These are phyloP conservation scores for Neosilurus mollespiculum DNA, from an alignment of 2,797 vertebrate species.

Conservation along the genomic window DNA sequence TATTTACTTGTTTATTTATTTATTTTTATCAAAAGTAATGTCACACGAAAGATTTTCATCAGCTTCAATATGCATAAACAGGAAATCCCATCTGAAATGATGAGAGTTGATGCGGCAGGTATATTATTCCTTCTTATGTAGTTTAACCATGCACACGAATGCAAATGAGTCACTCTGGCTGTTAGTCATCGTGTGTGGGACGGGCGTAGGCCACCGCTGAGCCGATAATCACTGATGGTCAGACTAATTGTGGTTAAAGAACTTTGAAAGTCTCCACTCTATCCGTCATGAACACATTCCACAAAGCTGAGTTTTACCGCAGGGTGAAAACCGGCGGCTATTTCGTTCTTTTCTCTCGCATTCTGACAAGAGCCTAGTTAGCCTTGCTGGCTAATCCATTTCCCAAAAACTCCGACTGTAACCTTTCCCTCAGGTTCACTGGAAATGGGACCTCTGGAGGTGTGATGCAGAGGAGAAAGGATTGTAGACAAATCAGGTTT, in stretches of 20 bases:
- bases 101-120: not conserved
- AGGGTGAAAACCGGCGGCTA: conserved; percentile 26
- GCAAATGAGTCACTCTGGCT: conserved; percentile 31
- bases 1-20: too few relatives aligned
- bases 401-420: conserved; percentile 54
- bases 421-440: conserved; percentile 67
- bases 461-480: conserved; percentile 61
- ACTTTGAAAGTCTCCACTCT: conserved; percentile 57
- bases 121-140: not conserved
- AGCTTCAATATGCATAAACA: not conserved
- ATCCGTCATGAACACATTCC: conserved; percentile 43
- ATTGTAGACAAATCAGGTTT: conserved; percentile 71
- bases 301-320: conserved; percentile 35
- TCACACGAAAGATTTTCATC: not conserved
- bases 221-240: conserved; percentile 59
- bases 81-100: not conserved
- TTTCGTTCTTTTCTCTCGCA: conserved; percentile 54
- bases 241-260: conserved; percentile 37
- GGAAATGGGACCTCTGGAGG: conserved; percentile 67
- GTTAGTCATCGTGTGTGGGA: conserved; percentile 53
- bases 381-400: conserved; percentile 60
- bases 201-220: conserved; percentile 50
- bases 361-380: conserved; percentile 61
- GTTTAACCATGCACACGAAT: conserved; percentile 7
- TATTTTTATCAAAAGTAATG: not conserved